Base-by-base conservation (phyloP, 2,888 invertebrate species). In the Leucoptera coffeella region DNA sequence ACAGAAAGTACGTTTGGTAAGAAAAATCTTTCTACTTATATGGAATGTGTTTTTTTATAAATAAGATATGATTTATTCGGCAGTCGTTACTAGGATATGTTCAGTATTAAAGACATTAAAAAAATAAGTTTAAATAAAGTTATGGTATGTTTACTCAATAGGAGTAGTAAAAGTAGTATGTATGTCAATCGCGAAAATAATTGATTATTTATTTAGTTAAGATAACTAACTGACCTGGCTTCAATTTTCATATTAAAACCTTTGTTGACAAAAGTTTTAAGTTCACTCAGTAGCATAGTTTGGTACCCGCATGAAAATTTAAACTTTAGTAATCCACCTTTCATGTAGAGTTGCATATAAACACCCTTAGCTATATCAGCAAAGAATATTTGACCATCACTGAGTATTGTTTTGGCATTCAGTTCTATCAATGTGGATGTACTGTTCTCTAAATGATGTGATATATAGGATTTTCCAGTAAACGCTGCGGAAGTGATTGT, bases 251-350 rank as follows among this genome's bases (percentile, higher is more conserved):
- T 82, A 30, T 79, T 74, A 47, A 77, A 81, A 29, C 90, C 90
- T 45, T 84, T 86, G 56, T 89, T 88, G 22, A 91, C 82, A 27
- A 81, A 81, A 20, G 85, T 80, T 52, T 87, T 85, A 28, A 90
- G 73, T 56, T 91, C 90, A 43, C 87, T 88, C 32, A 91, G 71
- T 28, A 90, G 65, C 88, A 91, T 91, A 17, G 88, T 90, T 60
- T 91, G 90, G 35, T 85, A 77, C 9, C 91, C 91, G 48, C 91
- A 92, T 2, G 90, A 90, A 52, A 91, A 91, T 49, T 87, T 87
- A 47, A 91, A 88, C 49, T 86, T 86, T 35, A 91, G 53, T 32
- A 84, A 74, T 3, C 88, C 87, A 34, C 80, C 75, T 43, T 81
- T 80, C 49, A 88, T 74, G 45, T 80, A 88, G 4, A 90, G 62